Percentiles rank a stretch among this genome's conserved stretches.
Evolutionary conservation across 2,888 invertebrate genomes (phyloP).

Genomic region (Metalampra italica): DNA sequence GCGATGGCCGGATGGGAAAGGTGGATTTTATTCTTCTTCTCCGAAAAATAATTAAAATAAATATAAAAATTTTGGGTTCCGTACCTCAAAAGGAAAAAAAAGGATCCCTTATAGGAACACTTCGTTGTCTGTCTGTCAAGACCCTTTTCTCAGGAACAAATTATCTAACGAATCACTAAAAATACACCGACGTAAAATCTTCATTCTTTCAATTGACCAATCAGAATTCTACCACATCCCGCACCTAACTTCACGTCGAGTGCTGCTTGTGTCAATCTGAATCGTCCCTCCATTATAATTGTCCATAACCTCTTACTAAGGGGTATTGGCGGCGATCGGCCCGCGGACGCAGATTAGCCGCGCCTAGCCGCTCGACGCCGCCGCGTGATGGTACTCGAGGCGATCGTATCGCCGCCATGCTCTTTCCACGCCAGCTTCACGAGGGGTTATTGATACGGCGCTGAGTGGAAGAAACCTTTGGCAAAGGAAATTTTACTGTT

Average conservation of each 20-base stretch:
- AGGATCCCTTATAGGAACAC: too few relatives aligned
- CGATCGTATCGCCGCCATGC: conserved; percentile 49
- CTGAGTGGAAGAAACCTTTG: conserved; percentile 49
- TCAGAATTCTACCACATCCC: not conserved
- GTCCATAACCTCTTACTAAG: conserved; percentile 18
- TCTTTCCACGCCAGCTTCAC: conserved; percentile 56
- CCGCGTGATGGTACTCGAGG: conserved; percentile 35
- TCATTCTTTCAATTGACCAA: too few relatives aligned
- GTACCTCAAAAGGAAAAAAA: too few relatives aligned
- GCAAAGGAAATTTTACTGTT: not conserved
- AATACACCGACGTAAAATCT: too few relatives aligned
- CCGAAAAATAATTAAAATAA: too few relatives aligned
- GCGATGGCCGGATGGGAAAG: too few relatives aligned
- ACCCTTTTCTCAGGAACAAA: too few relatives aligned
- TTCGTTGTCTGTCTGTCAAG: too few relatives aligned
- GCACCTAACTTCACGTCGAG: conserved; percentile 1
- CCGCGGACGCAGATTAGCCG: conserved; percentile 61
- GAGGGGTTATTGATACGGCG: conserved; percentile 60
- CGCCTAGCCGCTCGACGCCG: conserved; percentile 43
- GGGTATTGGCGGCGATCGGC: conserved; percentile 37
- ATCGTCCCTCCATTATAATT: conserved; percentile 28
- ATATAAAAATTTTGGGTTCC: too few relatives aligned
- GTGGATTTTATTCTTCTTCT: too few relatives aligned
- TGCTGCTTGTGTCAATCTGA: conserved; percentile 21
- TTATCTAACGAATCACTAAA: too few relatives aligned